Conservation (phyloP, 2,888 invertebrate species). For the Rotaria sp. region DNA sequence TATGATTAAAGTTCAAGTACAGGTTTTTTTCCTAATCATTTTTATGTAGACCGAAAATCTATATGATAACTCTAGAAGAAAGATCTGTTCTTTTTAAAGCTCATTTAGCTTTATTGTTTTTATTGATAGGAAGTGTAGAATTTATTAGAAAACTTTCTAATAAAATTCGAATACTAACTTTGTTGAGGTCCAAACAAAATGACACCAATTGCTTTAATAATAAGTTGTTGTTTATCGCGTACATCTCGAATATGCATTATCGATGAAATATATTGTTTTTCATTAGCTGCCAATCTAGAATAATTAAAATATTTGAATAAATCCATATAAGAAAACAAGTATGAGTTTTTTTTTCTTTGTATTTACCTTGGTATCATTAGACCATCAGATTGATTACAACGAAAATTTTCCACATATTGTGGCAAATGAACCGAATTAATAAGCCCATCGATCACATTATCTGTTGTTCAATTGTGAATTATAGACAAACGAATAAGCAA, state of each 20-base stretch:
- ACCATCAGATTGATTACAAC: conserved; percentile 79
- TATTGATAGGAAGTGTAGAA: no score
- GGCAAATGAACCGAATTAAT: conserved; percentile 81
- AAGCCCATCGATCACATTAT: conserved; percentile 91
- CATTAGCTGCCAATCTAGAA: conserved; percentile 81
- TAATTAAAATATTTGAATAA: background rate
- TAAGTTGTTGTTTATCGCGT: conserved; percentile 86
- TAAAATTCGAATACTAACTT: conserved; percentile 61
- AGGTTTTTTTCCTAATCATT: no score
- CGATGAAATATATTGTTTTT: conserved; percentile 70
- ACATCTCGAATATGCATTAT: conserved; percentile 90
- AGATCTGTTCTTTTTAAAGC: no score
- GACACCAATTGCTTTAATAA: conserved; percentile 94
- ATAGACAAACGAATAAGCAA: conserved; percentile 31
- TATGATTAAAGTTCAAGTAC: no score
- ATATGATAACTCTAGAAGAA: no score
- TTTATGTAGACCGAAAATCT: no score
- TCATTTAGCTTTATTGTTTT: no score
- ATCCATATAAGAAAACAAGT: background rate
- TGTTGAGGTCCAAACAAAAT: conserved; percentile 94
- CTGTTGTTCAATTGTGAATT: conserved; percentile 96
- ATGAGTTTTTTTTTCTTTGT: no score
- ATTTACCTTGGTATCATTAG: conserved; percentile 78
- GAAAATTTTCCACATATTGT: conserved; percentile 79
- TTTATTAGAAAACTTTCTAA: background rate